phyloP scores from a whole-genome alignment of 2,113 vertebrate species.

The Muscicapa adusta region DNA sequence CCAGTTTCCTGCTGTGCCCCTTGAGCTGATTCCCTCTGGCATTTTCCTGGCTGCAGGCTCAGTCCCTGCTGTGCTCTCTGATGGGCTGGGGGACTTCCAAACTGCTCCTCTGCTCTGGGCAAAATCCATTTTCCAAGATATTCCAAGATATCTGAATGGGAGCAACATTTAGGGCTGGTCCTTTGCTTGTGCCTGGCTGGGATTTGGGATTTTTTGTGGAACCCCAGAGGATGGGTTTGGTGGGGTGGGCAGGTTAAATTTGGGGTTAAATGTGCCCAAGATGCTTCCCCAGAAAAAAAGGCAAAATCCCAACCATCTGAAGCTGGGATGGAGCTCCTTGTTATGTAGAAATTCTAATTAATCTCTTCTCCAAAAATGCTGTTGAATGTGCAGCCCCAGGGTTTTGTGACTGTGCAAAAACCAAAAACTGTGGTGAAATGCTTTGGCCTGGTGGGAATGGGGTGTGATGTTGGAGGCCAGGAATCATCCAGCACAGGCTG shows the following conservation, averaged over 20 bases:
- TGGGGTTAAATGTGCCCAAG: not conserved
- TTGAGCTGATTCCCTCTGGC: not conserved
- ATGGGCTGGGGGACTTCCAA: not conserved
- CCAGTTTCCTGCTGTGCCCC: not conserved
- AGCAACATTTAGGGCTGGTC: not conserved
- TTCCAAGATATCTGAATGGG: accelerated
- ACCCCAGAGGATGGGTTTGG: not conserved
- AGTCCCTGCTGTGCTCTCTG: not conserved
- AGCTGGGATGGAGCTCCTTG: not conserved
- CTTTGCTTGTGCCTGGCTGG: not conserved
- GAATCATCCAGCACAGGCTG: not conserved
- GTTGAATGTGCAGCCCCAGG: not conserved
- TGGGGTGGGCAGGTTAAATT: not conserved
- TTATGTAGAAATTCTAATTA: not conserved
- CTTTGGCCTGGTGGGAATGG: not conserved
- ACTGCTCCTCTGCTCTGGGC: not conserved
- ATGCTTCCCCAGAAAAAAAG: not conserved
- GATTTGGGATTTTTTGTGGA: not conserved
- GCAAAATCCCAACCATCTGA: not conserved
- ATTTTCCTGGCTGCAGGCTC: not conserved
- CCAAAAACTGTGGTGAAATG: accelerated
- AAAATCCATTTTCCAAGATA: not conserved
- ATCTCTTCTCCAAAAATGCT: not conserved
- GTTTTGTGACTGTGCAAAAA: accelerated
- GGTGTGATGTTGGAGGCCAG: not conserved